A percentile compares a stretch with the other conserved stretches of the same genome.
Evolutionary conservation across 2,797 vertebrate genomes (phyloP).

Genomic region (Melanogrammus aeglefinus): DNA sequence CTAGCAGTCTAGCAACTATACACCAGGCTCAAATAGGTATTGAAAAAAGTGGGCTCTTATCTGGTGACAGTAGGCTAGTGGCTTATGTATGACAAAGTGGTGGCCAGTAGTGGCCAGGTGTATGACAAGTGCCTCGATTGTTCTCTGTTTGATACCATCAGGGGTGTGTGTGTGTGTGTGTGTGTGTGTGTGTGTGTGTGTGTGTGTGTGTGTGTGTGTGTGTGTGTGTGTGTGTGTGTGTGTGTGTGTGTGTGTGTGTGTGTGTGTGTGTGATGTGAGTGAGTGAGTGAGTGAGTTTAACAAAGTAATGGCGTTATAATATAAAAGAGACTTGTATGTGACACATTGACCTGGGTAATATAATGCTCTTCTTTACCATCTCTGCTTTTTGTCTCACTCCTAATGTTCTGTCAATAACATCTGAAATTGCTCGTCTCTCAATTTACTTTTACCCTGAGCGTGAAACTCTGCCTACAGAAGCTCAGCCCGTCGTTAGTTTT

Average conservation of each 20-base stretch:
- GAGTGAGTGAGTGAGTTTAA: no score
- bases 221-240: background rate
- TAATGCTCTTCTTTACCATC: no score
- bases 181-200: no score
- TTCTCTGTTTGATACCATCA: constrained; percentile 10
- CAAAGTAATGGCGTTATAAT: no score
- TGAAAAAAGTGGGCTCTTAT: constrained; percentile 30
- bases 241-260: background rate
- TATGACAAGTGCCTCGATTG: background rate
- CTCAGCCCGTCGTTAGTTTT: background rate
- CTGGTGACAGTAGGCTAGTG: constrained; percentile 12
- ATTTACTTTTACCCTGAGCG: background rate
- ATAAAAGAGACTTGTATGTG: background rate
- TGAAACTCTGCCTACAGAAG: background rate
- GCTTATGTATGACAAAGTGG: background rate
- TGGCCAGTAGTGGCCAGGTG: constrained; percentile 25
- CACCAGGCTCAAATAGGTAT: constrained; percentile 8
- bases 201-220: no score
- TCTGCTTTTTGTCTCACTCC: background rate
- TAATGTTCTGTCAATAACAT: background rate
- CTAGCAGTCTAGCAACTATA: background rate
- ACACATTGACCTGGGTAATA: background rate
- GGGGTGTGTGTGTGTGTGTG: constrained; percentile 3
- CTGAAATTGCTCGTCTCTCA: background rate
- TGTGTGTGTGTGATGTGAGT: background rate